A percentile compares a stretch with the other conserved stretches of the same genome.
Conservation (phyloP, 2,888 invertebrate species). For the Tachina lurida region DNA sequence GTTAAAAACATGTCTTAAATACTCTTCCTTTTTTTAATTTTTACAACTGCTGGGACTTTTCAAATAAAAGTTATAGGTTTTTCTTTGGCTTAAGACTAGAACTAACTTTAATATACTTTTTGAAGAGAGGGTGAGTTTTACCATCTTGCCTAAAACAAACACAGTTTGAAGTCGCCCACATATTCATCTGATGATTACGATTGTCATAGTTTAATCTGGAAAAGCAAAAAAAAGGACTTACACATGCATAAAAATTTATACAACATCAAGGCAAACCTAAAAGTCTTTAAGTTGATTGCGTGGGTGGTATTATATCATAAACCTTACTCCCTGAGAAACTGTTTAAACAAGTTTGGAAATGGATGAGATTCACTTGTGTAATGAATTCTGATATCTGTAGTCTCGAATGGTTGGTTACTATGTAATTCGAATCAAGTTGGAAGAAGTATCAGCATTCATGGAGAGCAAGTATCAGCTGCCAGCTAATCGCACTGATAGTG, state of each 20-base stretch:
- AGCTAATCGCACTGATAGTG: no score
- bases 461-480: no score
- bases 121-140: constrained; percentile 2
- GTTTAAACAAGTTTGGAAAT: background rate
- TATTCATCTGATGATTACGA: constrained; percentile 54
- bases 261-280: background rate
- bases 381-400: no score
- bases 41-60: background rate
- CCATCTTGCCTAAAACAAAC: constrained; percentile 26
- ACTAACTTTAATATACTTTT: constrained; percentile 24
- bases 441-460: no score
- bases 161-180: constrained; percentile 7
- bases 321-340: no score
- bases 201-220: constrained; percentile 44
- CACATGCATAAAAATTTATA: no score
- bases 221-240: constrained; percentile 1
- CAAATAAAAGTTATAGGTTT: background rate
- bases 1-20: background rate
- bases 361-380: no score
- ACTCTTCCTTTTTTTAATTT: background rate
- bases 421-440: no score
- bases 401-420: no score
- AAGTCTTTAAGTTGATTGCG: background rate
- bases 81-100: background rate
- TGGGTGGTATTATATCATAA: no score